Base-by-base conservation (phyloP, 2,113 vertebrate species). In the Vidua chalybeata region DNA sequence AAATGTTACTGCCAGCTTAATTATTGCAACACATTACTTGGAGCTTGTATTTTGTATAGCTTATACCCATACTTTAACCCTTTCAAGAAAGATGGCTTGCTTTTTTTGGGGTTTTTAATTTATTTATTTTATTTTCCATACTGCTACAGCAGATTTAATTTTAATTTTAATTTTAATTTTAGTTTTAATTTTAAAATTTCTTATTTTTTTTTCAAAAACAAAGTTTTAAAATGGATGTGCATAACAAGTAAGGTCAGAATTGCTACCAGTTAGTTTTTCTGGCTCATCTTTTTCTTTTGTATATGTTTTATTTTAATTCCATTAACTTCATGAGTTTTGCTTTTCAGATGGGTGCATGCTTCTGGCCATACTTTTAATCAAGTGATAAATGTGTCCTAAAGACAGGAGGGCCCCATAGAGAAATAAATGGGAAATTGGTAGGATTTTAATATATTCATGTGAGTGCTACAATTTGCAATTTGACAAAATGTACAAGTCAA, bases 281-380 rank as follows among this genome's bases (percentile, higher is more conserved):
- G 10, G 12, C 8, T 84, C 24, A 21, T 43, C 14, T 87, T 61
- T 67, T 71, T 52, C 6, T 93, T 67, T 77, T 77, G 7, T 17
- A 58, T 0, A 1, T 15, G 10, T 33, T 74, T 75, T 75, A 2
- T 35, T 89, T 69, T 41, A 49, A 69, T 58, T 84, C 19, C 6
- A 54, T 11, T n/a, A 52, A 41, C 13, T 45, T 81, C 5, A 27
- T 33, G 7, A 71, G 5, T 37, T 90, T 82, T 88, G 6, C 12
- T 33, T 10, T 23, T 68, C 0, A 0, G 2, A 4, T n/a, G 2
- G 10, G 10, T 31, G 8, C 59, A 9, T 39, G 8, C 9, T 84
- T 83, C 41, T 80, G n/a, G 41, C 3, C 2, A 23, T 12, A 35
- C 19, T 62, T 74, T 84, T 51, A 67, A 59, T 72, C 51, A 31